Evolutionary conservation across 2,888 invertebrate species (phyloP).

Genomic region (Petrophora chlorosata): DNA sequence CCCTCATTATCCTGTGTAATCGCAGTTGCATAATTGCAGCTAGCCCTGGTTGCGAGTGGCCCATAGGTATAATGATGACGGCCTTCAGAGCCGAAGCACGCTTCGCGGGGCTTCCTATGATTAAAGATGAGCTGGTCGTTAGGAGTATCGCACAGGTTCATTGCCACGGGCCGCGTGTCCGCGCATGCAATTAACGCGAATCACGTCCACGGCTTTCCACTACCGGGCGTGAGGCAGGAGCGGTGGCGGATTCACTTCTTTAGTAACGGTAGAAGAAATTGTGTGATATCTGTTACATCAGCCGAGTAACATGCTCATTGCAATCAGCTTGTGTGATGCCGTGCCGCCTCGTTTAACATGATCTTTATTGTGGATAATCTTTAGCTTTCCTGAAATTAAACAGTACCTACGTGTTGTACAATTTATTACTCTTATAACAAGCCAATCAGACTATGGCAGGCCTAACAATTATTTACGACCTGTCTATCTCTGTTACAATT

Average conservation of each 20-base stretch:
- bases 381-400: neutral
- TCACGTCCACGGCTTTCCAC: slow-evolving; percentile 36
- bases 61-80: no score
- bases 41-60: neutral
- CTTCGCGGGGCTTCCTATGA: slow-evolving; percentile 27
- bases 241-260: slow-evolving; percentile 4
- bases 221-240: neutral
- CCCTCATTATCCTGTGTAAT: neutral
- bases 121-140: slow-evolving; percentile 10
- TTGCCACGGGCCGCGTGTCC: slow-evolving; percentile 30
- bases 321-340: no score
- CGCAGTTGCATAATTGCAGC: neutral
- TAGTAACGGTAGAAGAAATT: no score
- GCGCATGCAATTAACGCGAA: slow-evolving; percentile 27
- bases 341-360: no score
- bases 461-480: no score
- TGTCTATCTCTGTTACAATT: no score
- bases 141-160: slow-evolving; percentile 30
- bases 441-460: no score
- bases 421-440: no score
- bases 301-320: no score
- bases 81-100: slow-evolving; percentile 1
- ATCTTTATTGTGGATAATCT: neutral
- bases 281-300: neutral
- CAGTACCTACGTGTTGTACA: no score